Conservation (phyloP, 2,888 invertebrate genomes). For the Drosophila atripex region DNA sequence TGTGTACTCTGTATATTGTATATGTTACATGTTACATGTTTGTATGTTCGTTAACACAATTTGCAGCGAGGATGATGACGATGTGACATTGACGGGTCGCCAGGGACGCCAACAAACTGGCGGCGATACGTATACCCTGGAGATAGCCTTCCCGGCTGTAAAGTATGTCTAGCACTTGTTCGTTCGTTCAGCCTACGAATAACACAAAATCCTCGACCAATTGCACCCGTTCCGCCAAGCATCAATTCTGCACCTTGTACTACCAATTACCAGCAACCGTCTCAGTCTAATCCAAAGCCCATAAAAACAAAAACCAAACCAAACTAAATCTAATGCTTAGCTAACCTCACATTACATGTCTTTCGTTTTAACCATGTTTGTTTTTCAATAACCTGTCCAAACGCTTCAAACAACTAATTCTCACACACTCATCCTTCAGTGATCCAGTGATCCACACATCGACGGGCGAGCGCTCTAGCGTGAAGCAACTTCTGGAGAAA, state of each 20-base stretch:
- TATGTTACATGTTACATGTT: slow-evolving; percentile 57
- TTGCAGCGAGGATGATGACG: slow-evolving; percentile 80
- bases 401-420: neutral
- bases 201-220: slow-evolving; percentile 18
- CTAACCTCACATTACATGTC: slow-evolving; percentile 51
- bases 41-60: slow-evolving; percentile 69
- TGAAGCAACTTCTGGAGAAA: slow-evolving; percentile 93
- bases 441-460: slow-evolving; percentile 95
- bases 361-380: slow-evolving; percentile 55
- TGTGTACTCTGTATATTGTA: slow-evolving; percentile 51
- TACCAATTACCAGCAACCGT: slow-evolving; percentile 34
- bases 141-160: slow-evolving; percentile 95
- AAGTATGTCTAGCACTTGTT: slow-evolving; percentile 88
- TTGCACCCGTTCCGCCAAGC: slow-evolving; percentile 38
- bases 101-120: slow-evolving; percentile 92
- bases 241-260: slow-evolving; percentile 61
- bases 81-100: slow-evolving; percentile 84
- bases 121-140: slow-evolving; percentile 93
- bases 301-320: slow-evolving; percentile 20
- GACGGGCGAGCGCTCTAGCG: slow-evolving; percentile 93
- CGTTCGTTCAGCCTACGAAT: slow-evolving; percentile 16
- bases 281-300: slow-evolving; percentile 60
- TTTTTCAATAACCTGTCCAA: neutral
- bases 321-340: slow-evolving; percentile 49
- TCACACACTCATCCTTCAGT: slow-evolving; percentile 84